Conservation (phyloP, 2,888 invertebrate species). For the Mongoloraphidia duomilia region DNA sequence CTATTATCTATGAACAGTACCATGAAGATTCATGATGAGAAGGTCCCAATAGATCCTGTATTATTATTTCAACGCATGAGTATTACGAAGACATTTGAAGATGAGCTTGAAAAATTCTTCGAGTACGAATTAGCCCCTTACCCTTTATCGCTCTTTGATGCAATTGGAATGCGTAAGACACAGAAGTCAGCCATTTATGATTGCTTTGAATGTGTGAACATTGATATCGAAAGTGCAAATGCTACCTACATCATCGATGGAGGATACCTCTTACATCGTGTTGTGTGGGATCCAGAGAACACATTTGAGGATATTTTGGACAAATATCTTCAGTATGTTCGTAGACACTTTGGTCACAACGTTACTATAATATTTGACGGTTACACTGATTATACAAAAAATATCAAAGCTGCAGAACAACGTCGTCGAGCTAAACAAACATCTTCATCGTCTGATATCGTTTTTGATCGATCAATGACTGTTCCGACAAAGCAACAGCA, state of each 20-base stretch:
- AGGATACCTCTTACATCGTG: conserved; percentile 17
- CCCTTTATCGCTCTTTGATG: conserved; percentile 9
- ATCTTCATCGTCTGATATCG: too few species aligned
- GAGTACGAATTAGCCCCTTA: too few species aligned
- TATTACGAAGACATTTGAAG: conserved; percentile 11
- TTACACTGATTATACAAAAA: conserved; percentile 16
- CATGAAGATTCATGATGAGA: conserved; percentile 20
- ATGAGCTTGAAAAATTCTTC: conserved; percentile 17
- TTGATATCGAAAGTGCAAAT: conserved; percentile 10
- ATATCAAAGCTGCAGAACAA: too few species aligned
- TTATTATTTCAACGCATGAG: conserved; percentile 22
- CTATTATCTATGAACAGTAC: conserved; percentile 17
- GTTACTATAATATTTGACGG: conserved; percentile 16
- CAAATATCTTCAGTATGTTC: conserved; percentile 10
- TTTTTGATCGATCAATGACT: too few species aligned
- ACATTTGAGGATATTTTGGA: conserved; percentile 14
- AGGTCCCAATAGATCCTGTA: conserved; percentile 20
- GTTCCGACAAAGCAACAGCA: too few species aligned
- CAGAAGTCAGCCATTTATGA: conserved; percentile 14
- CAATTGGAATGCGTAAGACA: conserved; percentile 9
- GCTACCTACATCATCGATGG: conserved; percentile 16
- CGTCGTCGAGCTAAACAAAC: too few species aligned
- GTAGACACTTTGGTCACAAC: neutral
- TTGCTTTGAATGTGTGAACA: conserved; percentile 9
- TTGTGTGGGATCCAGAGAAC: conserved; percentile 15